These are phyloP conservation scores for Ophiodon elongatus DNA, from an alignment of 2,113 vertebrate species.

Conservation along the genomic window DNA sequence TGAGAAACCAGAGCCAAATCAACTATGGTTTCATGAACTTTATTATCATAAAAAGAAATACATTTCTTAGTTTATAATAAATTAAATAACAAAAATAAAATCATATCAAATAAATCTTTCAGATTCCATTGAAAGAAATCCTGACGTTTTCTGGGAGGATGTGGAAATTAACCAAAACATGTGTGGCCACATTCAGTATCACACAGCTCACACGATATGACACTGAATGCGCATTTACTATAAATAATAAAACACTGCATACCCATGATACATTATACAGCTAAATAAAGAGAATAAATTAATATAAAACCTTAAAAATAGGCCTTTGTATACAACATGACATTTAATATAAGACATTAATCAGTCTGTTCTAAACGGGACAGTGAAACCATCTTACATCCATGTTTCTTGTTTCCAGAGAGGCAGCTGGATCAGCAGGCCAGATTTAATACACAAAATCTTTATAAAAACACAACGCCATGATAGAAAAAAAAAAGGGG, in stretches of 20 bases:
- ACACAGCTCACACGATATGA: slow-evolving; percentile 54
- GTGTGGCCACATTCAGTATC: slow-evolving; percentile 52
- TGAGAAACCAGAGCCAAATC: background rate
- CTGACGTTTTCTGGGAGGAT: slow-evolving; percentile 26
- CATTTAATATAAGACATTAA: slow-evolving; percentile 38
- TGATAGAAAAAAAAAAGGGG: slow-evolving; percentile 2
- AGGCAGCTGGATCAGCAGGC: slow-evolving; percentile 27
- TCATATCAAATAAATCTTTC: slow-evolving; percentile 52
- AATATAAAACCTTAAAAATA: slow-evolving; percentile 68
- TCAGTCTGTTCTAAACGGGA: slow-evolving; percentile 29
- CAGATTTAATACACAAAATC: slow-evolving; percentile 23
- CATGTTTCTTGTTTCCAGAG: slow-evolving; percentile 55
- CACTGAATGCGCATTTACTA: slow-evolving; percentile 29
- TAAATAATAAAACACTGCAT: slow-evolving; percentile 50
- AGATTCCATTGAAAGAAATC: slow-evolving; percentile 33
- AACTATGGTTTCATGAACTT: slow-evolving; percentile 48
- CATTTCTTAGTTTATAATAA: slow-evolving; percentile 58
- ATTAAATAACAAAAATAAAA: slow-evolving; percentile 74
- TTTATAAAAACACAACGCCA: slow-evolving; percentile 38
- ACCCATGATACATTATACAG: slow-evolving; percentile 28
- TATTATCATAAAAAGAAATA: slow-evolving; percentile 74
- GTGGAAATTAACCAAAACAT: slow-evolving; percentile 23
- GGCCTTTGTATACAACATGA: slow-evolving; percentile 50
- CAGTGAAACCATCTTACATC: slow-evolving; percentile 7
- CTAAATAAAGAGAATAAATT: slow-evolving; percentile 34